A percentile compares a stretch with the other conserved stretches of the same genome.
phyloP scores from a whole-genome alignment of 2,888 invertebrate species.

The Drosophila birchii region DNA sequence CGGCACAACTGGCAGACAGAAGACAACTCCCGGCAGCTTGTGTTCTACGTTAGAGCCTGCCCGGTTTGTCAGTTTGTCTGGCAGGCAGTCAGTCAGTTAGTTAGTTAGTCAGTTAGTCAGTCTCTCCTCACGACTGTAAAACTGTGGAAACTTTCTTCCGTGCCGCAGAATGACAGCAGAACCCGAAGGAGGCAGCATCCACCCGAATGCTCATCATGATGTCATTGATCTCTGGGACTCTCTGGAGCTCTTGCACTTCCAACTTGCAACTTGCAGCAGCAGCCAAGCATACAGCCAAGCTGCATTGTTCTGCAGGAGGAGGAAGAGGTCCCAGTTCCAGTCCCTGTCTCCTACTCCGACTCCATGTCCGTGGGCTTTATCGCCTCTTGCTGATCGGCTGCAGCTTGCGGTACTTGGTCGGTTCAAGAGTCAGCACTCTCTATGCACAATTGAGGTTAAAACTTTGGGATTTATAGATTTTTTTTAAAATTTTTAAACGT shows the following conservation, averaged over 20 bases:
- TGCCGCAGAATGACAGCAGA: constrained; percentile 67
- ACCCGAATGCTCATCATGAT: constrained; percentile 70
- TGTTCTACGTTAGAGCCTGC: constrained; percentile 42
- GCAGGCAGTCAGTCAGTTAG: constrained; percentile 30
- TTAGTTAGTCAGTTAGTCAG: constrained; percentile 26
- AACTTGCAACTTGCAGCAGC: constrained; percentile 20
- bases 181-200: constrained; percentile 52
- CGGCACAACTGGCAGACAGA: constrained; percentile 56
- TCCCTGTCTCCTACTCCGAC: constrained; percentile 4
- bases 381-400: constrained; percentile 47
- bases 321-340: constrained; percentile 52
- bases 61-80: constrained; percentile 24
- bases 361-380: constrained; percentile 43
- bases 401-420: constrained; percentile 75
- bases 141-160: constrained; percentile 65
- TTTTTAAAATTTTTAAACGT: not conserved
- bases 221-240: constrained; percentile 65
- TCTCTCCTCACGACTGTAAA: constrained; percentile 64
- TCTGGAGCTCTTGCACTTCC: constrained; percentile 14
- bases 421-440: constrained; percentile 57
- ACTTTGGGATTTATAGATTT: not conserved
- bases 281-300: constrained; percentile 63
- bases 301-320: constrained; percentile 74
- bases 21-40: constrained; percentile 43
- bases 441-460: constrained; percentile 15